These are phyloP conservation scores for Isurus oxyrinchus DNA, from an alignment of 2,113 vertebrate species.

Conservation along the genomic window DNA sequence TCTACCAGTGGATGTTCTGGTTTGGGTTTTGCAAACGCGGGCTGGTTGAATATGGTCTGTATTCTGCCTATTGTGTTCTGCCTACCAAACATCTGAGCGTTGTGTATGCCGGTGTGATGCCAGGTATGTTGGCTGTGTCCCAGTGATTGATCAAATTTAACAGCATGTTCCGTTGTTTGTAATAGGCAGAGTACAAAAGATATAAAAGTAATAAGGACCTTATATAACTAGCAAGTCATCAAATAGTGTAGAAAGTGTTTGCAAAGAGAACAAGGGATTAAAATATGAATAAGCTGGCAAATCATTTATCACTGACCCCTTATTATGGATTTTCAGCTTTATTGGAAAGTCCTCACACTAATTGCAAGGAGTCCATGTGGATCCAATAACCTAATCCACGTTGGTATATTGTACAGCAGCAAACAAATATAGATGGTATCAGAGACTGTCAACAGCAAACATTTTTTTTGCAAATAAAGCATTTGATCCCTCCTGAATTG, in stretches of 20 bases:
- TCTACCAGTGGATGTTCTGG: no score
- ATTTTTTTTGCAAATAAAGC: not conserved
- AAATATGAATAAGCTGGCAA: not conserved
- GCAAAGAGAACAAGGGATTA: not conserved
- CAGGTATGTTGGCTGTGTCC: no score
- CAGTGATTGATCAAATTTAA: no score
- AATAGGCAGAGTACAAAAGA: not conserved
- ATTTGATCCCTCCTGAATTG: conserved; percentile 38
- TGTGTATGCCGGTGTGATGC: no score
- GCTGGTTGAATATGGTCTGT: no score
- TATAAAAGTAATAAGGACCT: not conserved
- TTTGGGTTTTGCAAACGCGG: no score
- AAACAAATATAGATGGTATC: conserved; percentile 32
- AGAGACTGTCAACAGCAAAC: conserved; percentile 31
- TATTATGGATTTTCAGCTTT: conserved; percentile 52
- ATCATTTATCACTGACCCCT: conserved; percentile 45
- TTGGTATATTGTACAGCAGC: conserved; percentile 50
- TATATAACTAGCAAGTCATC: not conserved
- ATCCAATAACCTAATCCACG: conserved; percentile 45
- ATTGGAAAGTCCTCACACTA: conserved; percentile 60
- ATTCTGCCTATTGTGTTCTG: no score
- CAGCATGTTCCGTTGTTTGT: no score
- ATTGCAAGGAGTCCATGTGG: conserved; percentile 62
- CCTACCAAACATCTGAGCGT: no score
- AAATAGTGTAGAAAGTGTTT: not conserved